Base-by-base conservation (phyloP, 1,140 invertebrate genomes). In the Tetragonula clypearis region DNA sequence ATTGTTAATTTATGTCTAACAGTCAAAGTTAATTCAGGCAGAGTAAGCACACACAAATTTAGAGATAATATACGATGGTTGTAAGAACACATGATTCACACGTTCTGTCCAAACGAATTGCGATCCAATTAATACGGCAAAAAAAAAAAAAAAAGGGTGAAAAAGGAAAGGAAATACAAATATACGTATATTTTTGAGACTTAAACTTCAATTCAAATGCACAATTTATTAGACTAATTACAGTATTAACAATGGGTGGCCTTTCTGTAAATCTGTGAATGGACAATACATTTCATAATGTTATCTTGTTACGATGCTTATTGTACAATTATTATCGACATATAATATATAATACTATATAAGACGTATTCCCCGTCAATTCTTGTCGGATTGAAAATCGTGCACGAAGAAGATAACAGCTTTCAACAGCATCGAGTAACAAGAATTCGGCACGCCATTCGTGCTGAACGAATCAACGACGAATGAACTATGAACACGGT, bases 201-300 rank as follows among this genome's bases (percentile, higher is more conserved):
- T 85, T 85, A 84, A 83, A 86, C 73, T 89, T 91, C n/a, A n/a
- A 84, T 85, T 79, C 74, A 76, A 86, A 86, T 79, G 71, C 84
- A 81, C 84, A 91, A 84, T 75, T 62, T 79, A 75, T 86, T 92
- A 90, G 82, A 90, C 55, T 91, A 91, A 92, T 72, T 30, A 73
- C 91, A 93, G 92, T 92, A 93, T 93, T 93, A 92, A 92, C 80
- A 49, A 85, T 73, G 41, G 79, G 84, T 92, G 84, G 84, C 79
- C 90, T 92, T 86, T 71, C 41, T 74, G 30, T 74, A 84, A 84
- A 84, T 78, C 74, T 77, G 41, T 76, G n/a, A 74, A 82, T 55
- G 65, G 60, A 75, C 75, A 85, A 86, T 73, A 74, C 84, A 81
- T 83, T 87, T 87, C 26, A 79, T 26, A 17, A 88, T 78, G 79